Percentiles rank a stretch among this genome's conserved stretches.
These are phyloP conservation scores for Orgyia antiqua DNA, from an alignment of 2,888 invertebrate species.

Conservation along the genomic window DNA sequence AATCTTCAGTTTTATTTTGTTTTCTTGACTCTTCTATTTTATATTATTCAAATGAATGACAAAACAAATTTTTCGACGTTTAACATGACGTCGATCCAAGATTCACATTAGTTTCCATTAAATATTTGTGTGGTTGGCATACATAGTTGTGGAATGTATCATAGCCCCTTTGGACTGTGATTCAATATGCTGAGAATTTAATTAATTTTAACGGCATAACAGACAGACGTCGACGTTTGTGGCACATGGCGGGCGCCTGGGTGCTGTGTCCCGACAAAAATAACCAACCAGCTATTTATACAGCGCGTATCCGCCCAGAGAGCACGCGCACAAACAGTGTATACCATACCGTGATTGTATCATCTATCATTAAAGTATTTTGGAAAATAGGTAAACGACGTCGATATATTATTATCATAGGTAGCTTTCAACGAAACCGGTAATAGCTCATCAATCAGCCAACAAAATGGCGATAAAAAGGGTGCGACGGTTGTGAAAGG, in stretches of 20 bases:
- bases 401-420: constrained; percentile 23
- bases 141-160: constrained; percentile 6
- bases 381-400: constrained; percentile 24
- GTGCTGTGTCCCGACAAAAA: constrained; percentile 62
- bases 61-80: no score
- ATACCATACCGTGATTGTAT: constrained; percentile 31
- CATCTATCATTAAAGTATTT: constrained; percentile 18
- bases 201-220: constrained; percentile 51
- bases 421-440: constrained; percentile 47
- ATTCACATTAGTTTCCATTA: no score
- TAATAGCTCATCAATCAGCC: constrained; percentile 59
- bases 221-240: constrained; percentile 53
- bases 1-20: no score
- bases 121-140: no score
- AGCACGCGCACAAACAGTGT: constrained; percentile 55
- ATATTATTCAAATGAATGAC: no score
- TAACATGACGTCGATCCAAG: no score
- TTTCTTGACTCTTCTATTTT: no score
- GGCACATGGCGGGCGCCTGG: constrained; percentile 69
- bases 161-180: constrained; percentile 34
- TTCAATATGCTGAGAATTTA: constrained; percentile 54
- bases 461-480: constrained; percentile 42
- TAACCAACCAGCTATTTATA: constrained; percentile 67
- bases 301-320: constrained; percentile 61
- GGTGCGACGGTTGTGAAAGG: constrained; percentile 25